These are phyloP conservation scores for Alethe castanea DNA, from an alignment of 2,113 vertebrate species.

Conservation along the genomic window DNA sequence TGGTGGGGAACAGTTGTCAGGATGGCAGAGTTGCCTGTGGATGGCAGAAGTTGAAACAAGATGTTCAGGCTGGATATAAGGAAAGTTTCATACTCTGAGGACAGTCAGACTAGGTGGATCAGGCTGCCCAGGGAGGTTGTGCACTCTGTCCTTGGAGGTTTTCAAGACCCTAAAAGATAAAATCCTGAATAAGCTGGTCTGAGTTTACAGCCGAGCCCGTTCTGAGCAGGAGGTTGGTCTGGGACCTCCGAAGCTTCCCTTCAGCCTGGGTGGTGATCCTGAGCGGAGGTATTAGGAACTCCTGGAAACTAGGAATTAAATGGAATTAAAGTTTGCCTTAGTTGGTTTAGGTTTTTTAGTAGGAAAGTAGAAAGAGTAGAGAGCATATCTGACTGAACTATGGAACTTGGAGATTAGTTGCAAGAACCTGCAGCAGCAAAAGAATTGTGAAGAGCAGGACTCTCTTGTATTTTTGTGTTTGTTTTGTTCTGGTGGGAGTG, in stretches of 20 bases:
- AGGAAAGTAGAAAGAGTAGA: neutral
- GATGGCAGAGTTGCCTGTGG: neutral
- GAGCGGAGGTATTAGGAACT: neutral
- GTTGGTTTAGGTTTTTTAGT: neutral
- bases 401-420: neutral
- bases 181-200: neutral
- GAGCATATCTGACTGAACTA: neutral
- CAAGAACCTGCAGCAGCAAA: neutral
- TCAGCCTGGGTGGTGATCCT: neutral
- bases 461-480: neutral
- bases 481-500: neutral
- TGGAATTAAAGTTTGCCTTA: neutral
- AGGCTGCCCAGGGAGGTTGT: neutral
- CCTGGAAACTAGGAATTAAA: neutral
- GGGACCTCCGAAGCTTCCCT: neutral
- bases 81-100: neutral
- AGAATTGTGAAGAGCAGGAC: neutral
- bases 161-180: neutral
- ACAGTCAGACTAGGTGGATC: neutral
- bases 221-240: neutral
- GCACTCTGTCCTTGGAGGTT: neutral
- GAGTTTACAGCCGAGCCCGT: neutral
- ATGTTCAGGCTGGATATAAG: neutral
- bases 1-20: neutral
- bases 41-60: neutral